These are phyloP conservation scores for Myotis lucifugus DNA, from an alignment of 2,113 vertebrate species.

Conservation along the genomic window DNA sequence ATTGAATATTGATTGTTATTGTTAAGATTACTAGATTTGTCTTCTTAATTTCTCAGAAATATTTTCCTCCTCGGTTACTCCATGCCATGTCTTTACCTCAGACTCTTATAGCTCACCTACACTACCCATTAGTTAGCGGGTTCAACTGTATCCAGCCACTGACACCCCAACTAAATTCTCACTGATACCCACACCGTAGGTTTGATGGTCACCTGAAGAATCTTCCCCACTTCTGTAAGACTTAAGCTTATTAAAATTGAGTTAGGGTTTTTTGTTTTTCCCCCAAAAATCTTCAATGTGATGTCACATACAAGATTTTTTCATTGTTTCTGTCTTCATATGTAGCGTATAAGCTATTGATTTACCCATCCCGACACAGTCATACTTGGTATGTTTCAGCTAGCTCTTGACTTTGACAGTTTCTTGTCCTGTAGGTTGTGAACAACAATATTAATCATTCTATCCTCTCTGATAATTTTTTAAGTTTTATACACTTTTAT, in stretches of 20 bases:
- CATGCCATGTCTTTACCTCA: not conserved
- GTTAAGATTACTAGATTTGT: not conserved
- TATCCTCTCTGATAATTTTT: not conserved
- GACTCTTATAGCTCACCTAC: not conserved
- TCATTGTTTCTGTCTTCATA: not conserved
- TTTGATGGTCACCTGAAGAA: not conserved
- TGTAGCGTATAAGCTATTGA: not conserved
- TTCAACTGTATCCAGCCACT: not conserved
- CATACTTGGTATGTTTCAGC: not conserved
- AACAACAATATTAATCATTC: not conserved
- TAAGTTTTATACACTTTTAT: not conserved
- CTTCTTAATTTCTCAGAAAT: not conserved
- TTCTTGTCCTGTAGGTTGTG: not conserved
- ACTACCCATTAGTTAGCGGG: not conserved
- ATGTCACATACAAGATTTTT: not conserved
- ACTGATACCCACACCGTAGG: not conserved
- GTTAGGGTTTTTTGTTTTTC: not conserved
- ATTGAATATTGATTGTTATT: not conserved
- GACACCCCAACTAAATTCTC: too few species aligned
- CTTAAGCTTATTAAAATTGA: not conserved
- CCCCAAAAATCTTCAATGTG: not conserved
- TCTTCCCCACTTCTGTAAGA: not conserved
- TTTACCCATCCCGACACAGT: fast-evolving
- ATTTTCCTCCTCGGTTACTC: not conserved
- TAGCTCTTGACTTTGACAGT: not conserved